A percentile compares a stretch with the other conserved stretches of the same genome.
phyloP scores from a whole-genome alignment of 1,140 invertebrate species.

The Drosophila jambulina region DNA sequence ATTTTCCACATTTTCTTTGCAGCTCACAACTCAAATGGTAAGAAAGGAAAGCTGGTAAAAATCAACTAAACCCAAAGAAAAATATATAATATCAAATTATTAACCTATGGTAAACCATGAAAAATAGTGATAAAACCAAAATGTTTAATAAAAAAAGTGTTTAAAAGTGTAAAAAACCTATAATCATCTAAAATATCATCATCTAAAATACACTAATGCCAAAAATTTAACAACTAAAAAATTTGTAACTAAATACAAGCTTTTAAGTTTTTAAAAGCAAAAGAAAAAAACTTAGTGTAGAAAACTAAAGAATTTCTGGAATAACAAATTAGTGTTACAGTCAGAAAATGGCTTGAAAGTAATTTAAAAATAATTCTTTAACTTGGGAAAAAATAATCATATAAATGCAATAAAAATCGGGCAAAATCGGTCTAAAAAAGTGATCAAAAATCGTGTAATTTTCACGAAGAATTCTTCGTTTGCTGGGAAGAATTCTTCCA shows the following conservation, averaged over 20 bases:
- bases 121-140: slow-evolving; percentile 23
- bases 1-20: slow-evolving; percentile 38
- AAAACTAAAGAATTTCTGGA: background rate
- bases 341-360: background rate
- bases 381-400: background rate
- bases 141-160: slow-evolving; percentile 27
- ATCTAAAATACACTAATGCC: background rate
- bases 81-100: slow-evolving; percentile 14
- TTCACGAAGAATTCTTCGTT: background rate
- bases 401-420: too few species aligned
- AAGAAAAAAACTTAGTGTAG: background rate
- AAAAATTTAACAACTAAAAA: slow-evolving; percentile 39
- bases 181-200: slow-evolving; percentile 5
- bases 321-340: background rate
- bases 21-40: slow-evolving; percentile 69
- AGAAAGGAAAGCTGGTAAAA: slow-evolving; percentile 62
- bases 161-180: background rate
- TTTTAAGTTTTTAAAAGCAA: background rate
- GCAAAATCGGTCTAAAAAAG: background rate
- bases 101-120: slow-evolving; percentile 4
- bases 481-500: slow-evolving; percentile 20
- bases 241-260: background rate
- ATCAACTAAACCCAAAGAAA: slow-evolving; percentile 16
- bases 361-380: background rate
- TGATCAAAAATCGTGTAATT: slow-evolving; percentile 15